phyloP scores from a whole-genome alignment of 2,888 invertebrate genomes.

The Clitarchus hookeri region DNA sequence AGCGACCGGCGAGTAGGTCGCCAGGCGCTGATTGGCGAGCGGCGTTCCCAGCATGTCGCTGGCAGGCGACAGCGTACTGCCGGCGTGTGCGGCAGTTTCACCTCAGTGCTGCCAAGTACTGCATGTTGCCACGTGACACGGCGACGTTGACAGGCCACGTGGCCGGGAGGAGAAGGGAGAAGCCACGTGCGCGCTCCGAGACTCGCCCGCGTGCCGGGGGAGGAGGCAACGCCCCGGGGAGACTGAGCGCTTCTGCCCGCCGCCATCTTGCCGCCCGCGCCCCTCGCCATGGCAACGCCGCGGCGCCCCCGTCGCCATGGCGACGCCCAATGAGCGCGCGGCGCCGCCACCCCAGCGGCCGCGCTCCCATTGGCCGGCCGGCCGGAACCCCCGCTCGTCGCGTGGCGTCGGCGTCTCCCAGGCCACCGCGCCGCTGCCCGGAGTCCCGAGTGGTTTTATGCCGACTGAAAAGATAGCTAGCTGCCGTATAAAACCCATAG shows the following conservation, averaged over 20 bases:
- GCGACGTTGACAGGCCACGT: slow-evolving; percentile 51
- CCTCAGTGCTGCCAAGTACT: too few relatives aligned
- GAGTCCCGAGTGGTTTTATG: slow-evolving; percentile 24
- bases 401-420: not conserved
- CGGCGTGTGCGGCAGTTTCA: not conserved
- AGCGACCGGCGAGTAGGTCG: too few relatives aligned
- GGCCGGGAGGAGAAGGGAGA: slow-evolving; percentile 47
- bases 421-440: slow-evolving; percentile 41
- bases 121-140: slow-evolving; percentile 55
- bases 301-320: slow-evolving; percentile 41
- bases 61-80: not conserved
- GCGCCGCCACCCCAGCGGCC: slow-evolving; percentile 22
- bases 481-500: slow-evolving; percentile 35
- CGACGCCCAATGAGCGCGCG: slow-evolving; percentile 27
- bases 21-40: too few relatives aligned
- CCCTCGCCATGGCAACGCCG: slow-evolving; percentile 26
- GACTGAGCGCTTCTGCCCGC: not conserved
- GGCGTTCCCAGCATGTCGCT: too few relatives aligned
- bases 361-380: slow-evolving; percentile 25
- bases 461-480: slow-evolving; percentile 24
- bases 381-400: slow-evolving; percentile 6
- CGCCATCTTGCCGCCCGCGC: slow-evolving; percentile 34
- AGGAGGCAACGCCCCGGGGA: not conserved
- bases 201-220: too few relatives aligned
- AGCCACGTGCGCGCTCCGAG: slow-evolving; percentile 37